A percentile compares a stretch with the other conserved stretches of the same genome.
phyloP scores from a whole-genome alignment of 2,113 vertebrate species.

The Globicephala melas region DNA sequence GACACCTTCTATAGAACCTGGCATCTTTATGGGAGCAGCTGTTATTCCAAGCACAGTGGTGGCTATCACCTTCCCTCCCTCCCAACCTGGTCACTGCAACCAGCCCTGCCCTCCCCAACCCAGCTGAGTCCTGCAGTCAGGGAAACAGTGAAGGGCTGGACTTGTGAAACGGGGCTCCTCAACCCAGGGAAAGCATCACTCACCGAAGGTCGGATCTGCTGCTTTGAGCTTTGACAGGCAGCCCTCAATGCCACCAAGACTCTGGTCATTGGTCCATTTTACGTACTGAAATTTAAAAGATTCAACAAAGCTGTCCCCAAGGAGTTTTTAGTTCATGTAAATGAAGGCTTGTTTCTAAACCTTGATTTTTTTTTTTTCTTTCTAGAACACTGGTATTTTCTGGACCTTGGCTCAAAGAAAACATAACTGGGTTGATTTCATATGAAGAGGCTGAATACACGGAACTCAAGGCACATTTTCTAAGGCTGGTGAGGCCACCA shows the following conservation, averaged over 20 bases:
- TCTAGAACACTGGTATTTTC: neutral
- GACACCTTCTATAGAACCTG: neutral
- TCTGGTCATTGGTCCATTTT: slow-evolving; percentile 89
- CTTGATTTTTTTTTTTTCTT: neutral
- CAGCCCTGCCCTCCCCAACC: neutral
- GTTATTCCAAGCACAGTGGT: neutral
- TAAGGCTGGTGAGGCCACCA: neutral
- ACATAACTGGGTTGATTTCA: neutral
- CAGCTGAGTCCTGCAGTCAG: neutral
- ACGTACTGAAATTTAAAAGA: slow-evolving; percentile 84
- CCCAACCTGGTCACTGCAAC: neutral
- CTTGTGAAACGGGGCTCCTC: rapidly evolving
- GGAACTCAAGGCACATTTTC: neutral
- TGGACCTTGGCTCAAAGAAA: neutral
- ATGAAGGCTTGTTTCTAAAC: neutral
- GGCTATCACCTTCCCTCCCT: neutral
- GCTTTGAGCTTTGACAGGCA: slow-evolving; percentile 86
- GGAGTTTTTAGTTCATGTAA: rapidly evolving
- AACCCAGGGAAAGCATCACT: slow-evolving; percentile 27
- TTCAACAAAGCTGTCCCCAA: rapidly evolving
- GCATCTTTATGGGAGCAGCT: neutral
- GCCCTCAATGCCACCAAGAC: slow-evolving; percentile 91
- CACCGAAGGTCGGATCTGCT: slow-evolving; percentile 94
- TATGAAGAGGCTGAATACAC: neutral
- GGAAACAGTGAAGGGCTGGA: too few relatives aligned